phyloP scores from a whole-genome alignment of 2,888 invertebrate species.

The Aphidoletes aphidimyza region DNA sequence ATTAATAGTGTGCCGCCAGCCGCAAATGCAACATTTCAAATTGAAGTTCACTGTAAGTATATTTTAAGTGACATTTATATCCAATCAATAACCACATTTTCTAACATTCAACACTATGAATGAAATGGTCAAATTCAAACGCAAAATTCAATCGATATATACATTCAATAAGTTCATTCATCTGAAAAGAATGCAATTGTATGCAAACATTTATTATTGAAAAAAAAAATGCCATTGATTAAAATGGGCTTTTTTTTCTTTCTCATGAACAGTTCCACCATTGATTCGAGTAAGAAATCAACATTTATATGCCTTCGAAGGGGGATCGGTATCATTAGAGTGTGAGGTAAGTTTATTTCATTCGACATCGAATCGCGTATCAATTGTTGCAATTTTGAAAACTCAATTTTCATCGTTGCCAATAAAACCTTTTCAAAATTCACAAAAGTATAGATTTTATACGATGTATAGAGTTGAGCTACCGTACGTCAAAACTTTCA shows the following conservation, averaged over 20 bases:
- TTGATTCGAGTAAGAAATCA: slow-evolving; percentile 83
- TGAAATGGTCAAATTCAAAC: not conserved
- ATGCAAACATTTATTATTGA: not conserved
- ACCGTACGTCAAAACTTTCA: no score
- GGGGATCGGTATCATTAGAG: slow-evolving; percentile 77
- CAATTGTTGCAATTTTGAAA: not conserved
- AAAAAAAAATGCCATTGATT: not conserved
- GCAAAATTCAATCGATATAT: not conserved
- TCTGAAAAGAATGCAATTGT: not conserved
- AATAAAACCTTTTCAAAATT: no score
- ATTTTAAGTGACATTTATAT: slow-evolving; percentile 7
- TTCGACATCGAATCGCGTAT: not conserved
- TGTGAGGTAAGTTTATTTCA: slow-evolving; percentile 72
- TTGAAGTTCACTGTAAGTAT: slow-evolving; percentile 91
- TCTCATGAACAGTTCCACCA: slow-evolving; percentile 76
- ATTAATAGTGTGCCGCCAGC: slow-evolving; percentile 88
- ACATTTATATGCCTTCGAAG: slow-evolving; percentile 77
- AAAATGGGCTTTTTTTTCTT: not conserved
- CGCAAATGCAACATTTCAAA: slow-evolving; percentile 80
- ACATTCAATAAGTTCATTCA: not conserved
- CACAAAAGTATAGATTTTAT: no score
- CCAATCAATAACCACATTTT: slow-evolving; percentile 4
- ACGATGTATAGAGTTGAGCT: no score
- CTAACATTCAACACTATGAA: not conserved
- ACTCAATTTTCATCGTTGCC: no score